phyloP scores from a whole-genome alignment of 2,888 invertebrate species.

The Acronicta alni region DNA sequence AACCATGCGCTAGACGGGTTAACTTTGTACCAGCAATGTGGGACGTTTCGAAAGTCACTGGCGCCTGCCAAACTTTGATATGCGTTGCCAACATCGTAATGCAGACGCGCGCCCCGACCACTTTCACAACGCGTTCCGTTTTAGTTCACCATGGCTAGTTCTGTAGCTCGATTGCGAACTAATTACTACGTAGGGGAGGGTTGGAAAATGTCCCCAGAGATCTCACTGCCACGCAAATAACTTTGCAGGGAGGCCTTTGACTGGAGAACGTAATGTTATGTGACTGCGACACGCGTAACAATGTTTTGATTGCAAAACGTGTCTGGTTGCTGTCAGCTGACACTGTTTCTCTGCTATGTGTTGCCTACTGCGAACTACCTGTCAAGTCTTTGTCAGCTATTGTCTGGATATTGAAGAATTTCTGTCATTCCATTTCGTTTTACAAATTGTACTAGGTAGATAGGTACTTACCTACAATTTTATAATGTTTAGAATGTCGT shows the following conservation, averaged over 20 bases:
- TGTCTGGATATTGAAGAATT: slow-evolving; percentile 1
- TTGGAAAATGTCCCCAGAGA: slow-evolving; percentile 15
- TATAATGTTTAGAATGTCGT: slow-evolving; percentile 4
- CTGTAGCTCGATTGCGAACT: slow-evolving; percentile 40
- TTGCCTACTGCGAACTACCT: neutral
- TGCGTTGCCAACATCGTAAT: slow-evolving; percentile 72
- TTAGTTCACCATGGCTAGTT: slow-evolving; percentile 55
- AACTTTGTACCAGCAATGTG: slow-evolving; percentile 68
- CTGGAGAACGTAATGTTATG: slow-evolving; percentile 1
- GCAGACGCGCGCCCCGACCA: slow-evolving; percentile 61
- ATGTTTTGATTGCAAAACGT: slow-evolving; percentile 23
- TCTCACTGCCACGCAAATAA: slow-evolving; percentile 18
- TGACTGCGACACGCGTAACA: neutral
- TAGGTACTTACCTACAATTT: too few relatives aligned
- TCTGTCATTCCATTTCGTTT: slow-evolving; percentile 7
- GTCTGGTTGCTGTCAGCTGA: neutral
- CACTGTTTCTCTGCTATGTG: slow-evolving; percentile 1
- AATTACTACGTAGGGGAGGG: slow-evolving; percentile 30
- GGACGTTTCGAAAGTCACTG: slow-evolving; percentile 76
- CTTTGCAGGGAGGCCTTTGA: slow-evolving; percentile 13
- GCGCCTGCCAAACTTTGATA: slow-evolving; percentile 82
- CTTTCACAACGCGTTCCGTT: slow-evolving; percentile 70
- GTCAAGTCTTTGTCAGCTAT: slow-evolving; percentile 1
- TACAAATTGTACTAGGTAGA: neutral
- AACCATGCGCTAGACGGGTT: slow-evolving; percentile 64